Base-by-base conservation (phyloP, 2,113 vertebrate genomes). In the Anser brachyrhynchus region DNA sequence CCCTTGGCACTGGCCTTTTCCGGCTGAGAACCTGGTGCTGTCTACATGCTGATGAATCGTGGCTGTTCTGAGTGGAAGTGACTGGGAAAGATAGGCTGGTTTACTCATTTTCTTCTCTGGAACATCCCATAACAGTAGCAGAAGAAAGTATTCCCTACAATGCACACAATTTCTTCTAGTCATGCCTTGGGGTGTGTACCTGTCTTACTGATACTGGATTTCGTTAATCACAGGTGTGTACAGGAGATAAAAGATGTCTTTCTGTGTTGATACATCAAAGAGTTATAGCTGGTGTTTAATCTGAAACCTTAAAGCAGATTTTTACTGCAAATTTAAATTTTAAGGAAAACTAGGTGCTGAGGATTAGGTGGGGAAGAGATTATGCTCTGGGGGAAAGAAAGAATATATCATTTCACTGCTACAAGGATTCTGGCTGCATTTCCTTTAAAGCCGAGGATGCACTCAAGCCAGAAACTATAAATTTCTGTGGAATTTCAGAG, bases 1-100 rank as follows among this genome's bases (percentile, higher is more conserved):
- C 81, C 83, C 75, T 94, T 29, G 41, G 33, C 29, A 9, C 33
- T 96, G 93, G 95, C 84, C 91, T 97, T 97, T 97, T 84, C 88
- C 87, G 90, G 72, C 69, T 75, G 69, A 59, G 55, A 93, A 72
- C 20, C 51, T 76, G 46, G 22, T 91, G 52, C 74, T 90, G 62
- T 83, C 23, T 12, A 62, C 74, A 94, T 49, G 69, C 61, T 72
- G 35, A 87, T 62, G 78, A 92, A 79, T 91, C 86, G 51, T 52
- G 13, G 43, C 29, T 64, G 35, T 76, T 91, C 58, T 57, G 33
- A 73, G 58, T 79, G 43, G 55, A 89, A 82, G 16, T 9, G 4
- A 64, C 44, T 6, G 8, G 62, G 66, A 89, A 65, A 86, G 43
- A 76, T 1, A 70, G 62, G 39, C 29, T 65, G 54, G 33, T 84